Conservation (phyloP, 2,113 vertebrate species). For the Lagopus muta region DNA sequence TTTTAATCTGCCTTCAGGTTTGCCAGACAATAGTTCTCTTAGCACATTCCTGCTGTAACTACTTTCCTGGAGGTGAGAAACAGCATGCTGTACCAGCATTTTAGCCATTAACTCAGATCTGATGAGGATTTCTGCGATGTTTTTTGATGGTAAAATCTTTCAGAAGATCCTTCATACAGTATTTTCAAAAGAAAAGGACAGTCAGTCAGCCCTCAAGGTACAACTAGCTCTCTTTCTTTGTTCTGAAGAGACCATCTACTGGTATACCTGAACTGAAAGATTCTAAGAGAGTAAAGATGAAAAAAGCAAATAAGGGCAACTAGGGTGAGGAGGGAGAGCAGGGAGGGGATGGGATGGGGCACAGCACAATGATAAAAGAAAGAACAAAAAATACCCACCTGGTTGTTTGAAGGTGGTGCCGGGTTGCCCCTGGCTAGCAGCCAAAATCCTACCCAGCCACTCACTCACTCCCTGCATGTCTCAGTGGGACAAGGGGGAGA, state of each 20-base stretch:
- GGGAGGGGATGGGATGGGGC: neutral
- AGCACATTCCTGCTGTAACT: neutral
- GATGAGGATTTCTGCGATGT: neutral
- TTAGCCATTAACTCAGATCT: neutral
- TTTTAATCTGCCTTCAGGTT: neutral
- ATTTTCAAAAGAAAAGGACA: neutral
- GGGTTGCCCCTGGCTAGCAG: neutral
- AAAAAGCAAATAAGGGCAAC: neutral
- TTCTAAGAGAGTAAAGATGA: neutral
- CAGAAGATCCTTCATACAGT: neutral
- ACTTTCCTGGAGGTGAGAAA: neutral
- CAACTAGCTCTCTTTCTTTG: neutral
- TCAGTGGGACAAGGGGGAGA: neutral
- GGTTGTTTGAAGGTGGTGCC: neutral
- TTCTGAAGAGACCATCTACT: neutral
- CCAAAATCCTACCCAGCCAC: neutral
- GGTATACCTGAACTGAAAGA: neutral
- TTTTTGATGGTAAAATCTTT: neutral
- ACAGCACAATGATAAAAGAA: neutral
- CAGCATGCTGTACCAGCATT: neutral
- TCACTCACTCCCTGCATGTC: neutral
- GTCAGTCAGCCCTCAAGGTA: neutral
- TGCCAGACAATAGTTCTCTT: neutral
- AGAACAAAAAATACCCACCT: neutral
- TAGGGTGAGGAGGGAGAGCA: neutral